Evolutionary conservation across 2,888 invertebrate genomes (phyloP).

Genomic region (Bimastos eiseni): DNA sequence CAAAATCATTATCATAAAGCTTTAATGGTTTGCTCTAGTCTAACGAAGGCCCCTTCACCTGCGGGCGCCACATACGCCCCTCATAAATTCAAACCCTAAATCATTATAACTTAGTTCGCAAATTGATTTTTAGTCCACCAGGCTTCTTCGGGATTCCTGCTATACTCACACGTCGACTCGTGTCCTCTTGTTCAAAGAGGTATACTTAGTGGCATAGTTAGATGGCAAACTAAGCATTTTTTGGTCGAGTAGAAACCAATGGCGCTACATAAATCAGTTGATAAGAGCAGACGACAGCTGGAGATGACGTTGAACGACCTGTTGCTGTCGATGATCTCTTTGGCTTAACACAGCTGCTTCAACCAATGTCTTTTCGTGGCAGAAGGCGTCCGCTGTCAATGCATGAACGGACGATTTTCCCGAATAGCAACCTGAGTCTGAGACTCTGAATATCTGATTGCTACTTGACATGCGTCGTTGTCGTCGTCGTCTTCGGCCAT

Average conservation of each 20-base stretch:
- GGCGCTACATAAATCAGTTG: not conserved
- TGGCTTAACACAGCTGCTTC: not conserved
- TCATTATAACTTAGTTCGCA: no score
- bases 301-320: not conserved
- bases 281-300: not conserved
- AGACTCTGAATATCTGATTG: not conserved
- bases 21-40: no score
- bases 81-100: no score
- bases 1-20: no score
- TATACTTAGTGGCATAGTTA: not conserved
- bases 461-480: not conserved
- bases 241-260: not conserved
- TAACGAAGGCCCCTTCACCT: no score
- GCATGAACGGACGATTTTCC: not conserved
- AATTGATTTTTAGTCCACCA: no score
- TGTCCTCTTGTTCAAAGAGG: not conserved
- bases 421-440: not conserved
- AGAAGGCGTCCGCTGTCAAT: not conserved
- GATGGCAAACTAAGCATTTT: not conserved
- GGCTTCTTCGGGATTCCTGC: no score
- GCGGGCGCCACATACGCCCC: no score
- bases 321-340: not conserved
- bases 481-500: not conserved
- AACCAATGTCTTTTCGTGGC: not conserved
- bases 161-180: no score